phyloP scores from a whole-genome alignment of 2,888 invertebrate genomes.

The Cataglyphis livida region DNA sequence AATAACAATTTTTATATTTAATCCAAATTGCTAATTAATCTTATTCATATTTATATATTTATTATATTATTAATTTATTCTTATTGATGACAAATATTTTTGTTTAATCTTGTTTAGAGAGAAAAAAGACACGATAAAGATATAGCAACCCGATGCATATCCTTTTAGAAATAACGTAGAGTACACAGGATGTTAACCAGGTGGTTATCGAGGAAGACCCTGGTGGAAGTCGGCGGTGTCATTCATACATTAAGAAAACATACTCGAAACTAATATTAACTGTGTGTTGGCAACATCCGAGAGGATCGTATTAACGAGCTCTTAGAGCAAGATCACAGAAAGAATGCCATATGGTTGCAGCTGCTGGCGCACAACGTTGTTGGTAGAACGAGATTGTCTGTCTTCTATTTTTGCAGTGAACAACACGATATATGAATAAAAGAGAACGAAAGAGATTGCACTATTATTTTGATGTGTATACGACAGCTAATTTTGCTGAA shows the following conservation, averaged over 20 bases:
- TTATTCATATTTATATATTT: not conserved
- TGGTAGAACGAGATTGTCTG: constrained; percentile 68
- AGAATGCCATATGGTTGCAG: constrained; percentile 84
- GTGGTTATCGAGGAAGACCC: constrained; percentile 50
- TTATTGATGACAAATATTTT: constrained; percentile 11
- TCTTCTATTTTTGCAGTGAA: constrained; percentile 72
- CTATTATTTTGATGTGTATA: constrained; percentile 14
- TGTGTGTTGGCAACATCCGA: constrained; percentile 84
- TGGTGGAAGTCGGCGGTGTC: constrained; percentile 62
- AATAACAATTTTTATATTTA: constrained; percentile 10
- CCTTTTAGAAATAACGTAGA: constrained; percentile 62
- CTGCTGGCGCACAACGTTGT: constrained; percentile 80
- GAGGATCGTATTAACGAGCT: constrained; percentile 84
- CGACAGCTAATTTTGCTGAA: not conserved
- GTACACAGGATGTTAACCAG: constrained; percentile 62
- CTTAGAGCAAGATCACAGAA: constrained; percentile 83
- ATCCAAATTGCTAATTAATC: not conserved
- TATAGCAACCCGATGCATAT: constrained; percentile 32
- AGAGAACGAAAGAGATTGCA: constrained; percentile 54
- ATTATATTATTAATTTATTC: not conserved
- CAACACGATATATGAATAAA: constrained; percentile 60
- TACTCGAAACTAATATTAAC: constrained; percentile 85
- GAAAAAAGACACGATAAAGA: constrained; percentile 43
- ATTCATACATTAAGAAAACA: constrained; percentile 83
- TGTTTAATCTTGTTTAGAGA: not conserved